Conservation (phyloP, 2,797 vertebrate species). For the Cynodonichthys magdalenae region DNA sequence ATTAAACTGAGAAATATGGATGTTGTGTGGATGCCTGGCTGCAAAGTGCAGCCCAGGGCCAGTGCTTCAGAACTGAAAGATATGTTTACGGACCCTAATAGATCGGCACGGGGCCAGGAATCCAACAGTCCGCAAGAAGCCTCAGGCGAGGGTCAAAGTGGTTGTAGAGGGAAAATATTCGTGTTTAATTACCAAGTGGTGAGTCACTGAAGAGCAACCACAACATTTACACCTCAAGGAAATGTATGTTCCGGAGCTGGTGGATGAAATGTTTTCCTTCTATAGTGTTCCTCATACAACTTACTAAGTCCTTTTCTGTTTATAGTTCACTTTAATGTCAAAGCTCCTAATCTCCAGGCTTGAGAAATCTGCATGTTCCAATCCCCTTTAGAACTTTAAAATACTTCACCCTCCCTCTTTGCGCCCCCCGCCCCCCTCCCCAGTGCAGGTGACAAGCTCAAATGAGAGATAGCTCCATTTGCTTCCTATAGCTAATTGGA, state of each 20-base stretch:
- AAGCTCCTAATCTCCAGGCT: slow-evolving; percentile 31
- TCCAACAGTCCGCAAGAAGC: slow-evolving; percentile 54
- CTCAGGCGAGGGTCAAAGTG: slow-evolving; percentile 38
- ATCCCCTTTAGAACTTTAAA: slow-evolving; percentile 52
- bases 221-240: slow-evolving; percentile 17
- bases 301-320: slow-evolving; percentile 43
- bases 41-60: slow-evolving; percentile 59
- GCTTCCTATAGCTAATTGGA: slow-evolving; percentile 79
- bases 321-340: slow-evolving; percentile 50
- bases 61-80: slow-evolving; percentile 46
- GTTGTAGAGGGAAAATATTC: slow-evolving; percentile 36
- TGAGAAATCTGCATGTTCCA: slow-evolving; percentile 50
- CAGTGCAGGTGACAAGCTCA: slow-evolving; percentile 71
- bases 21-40: slow-evolving; percentile 45
- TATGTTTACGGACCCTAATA: slow-evolving; percentile 64
- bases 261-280: slow-evolving; percentile 16
- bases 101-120: slow-evolving; percentile 45
- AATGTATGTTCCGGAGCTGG: slow-evolving; percentile 1
- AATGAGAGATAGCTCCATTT: slow-evolving; percentile 78
- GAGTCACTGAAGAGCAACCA: slow-evolving; percentile 31
- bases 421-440: slow-evolving; percentile 28
- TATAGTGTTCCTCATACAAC: slow-evolving; percentile 24
- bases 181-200: slow-evolving; percentile 51
- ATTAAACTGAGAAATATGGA: slow-evolving; percentile 59
- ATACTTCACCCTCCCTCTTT: slow-evolving; percentile 28